These are phyloP conservation scores for Aphrophora alni DNA, from an alignment of 2,888 invertebrate genomes.

Conservation along the genomic window DNA sequence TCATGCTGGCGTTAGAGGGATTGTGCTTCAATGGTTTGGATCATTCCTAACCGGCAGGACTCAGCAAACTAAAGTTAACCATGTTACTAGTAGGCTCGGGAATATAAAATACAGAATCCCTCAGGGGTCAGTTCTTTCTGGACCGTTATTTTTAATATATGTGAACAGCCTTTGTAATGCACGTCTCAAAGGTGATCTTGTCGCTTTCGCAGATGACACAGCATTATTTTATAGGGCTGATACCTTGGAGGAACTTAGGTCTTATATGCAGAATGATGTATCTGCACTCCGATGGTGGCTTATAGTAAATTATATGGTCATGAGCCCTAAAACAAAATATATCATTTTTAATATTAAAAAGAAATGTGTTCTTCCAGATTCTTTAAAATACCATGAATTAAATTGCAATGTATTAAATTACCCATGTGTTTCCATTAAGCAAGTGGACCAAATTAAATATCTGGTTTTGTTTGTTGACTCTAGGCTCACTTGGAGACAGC, in stretches of 20 bases:
- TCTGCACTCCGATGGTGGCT: slow-evolving; percentile 2
- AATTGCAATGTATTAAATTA: not conserved
- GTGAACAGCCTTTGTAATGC: slow-evolving; percentile 14
- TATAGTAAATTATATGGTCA: slow-evolving; percentile 13
- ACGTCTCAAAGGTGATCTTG: not conserved
- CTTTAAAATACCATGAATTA: slow-evolving; percentile 4
- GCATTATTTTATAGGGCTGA: not conserved
- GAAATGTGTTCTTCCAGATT: not conserved
- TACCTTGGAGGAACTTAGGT: not conserved
- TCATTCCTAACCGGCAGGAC: not conserved
- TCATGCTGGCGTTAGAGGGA: slow-evolving; percentile 5
- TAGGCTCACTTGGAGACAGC: slow-evolving; percentile 14
- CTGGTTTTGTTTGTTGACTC: not conserved
- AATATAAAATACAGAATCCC: slow-evolving; percentile 9
- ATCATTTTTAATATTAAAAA: not conserved
- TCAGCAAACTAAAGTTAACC: not conserved
- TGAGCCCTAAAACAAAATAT: slow-evolving; percentile 30
- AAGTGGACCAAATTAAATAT: slow-evolving; percentile 18
- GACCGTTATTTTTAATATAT: not conserved
- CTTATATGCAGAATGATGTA: slow-evolving; percentile 18
- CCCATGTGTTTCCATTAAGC: not conserved
- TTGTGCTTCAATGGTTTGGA: not conserved
- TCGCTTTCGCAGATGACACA: slow-evolving; percentile 20
- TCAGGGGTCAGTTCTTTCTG: slow-evolving; percentile 12
- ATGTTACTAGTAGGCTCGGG: not conserved